Evolutionary conservation across 2,888 invertebrate genomes (phyloP).

Genomic region (Calameuta filiformis): DNA sequence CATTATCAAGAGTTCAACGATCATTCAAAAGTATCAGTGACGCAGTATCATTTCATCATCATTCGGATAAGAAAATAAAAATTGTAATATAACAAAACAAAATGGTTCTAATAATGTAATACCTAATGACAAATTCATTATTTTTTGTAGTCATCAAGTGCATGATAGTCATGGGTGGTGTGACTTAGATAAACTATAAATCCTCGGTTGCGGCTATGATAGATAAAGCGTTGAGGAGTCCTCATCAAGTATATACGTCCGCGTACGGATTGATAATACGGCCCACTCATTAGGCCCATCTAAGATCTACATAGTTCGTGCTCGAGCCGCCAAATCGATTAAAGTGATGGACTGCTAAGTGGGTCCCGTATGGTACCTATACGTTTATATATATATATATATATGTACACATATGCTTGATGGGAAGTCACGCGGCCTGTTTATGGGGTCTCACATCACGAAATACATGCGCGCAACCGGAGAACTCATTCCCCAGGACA

Average conservation of each 20-base stretch:
- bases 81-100: not conserved
- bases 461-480: slow-evolving; percentile 23
- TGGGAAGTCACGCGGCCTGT: not conserved
- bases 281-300: slow-evolving; percentile 53
- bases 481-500: slow-evolving; percentile 45
- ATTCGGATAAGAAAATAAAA: not conserved
- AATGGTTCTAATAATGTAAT: not conserved
- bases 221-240: slow-evolving; percentile 11
- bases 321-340: slow-evolving; percentile 49
- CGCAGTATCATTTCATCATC: not conserved
- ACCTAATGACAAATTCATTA: not conserved
- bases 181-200: not conserved
- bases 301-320: slow-evolving; percentile 45
- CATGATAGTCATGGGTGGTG: not conserved
- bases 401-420: not conserved
- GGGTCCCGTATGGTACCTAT: slow-evolving; percentile 2
- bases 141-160: not conserved
- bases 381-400: not conserved
- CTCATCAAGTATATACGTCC: slow-evolving; percentile 55
- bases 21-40: not conserved
- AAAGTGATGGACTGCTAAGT: slow-evolving; percentile 53
- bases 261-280: slow-evolving; percentile 52
- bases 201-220: not conserved
- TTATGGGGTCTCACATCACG: not conserved
- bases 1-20: slow-evolving; percentile 7